phyloP scores from a whole-genome alignment of 2,113 vertebrate species.

The Lampris incognitus region DNA sequence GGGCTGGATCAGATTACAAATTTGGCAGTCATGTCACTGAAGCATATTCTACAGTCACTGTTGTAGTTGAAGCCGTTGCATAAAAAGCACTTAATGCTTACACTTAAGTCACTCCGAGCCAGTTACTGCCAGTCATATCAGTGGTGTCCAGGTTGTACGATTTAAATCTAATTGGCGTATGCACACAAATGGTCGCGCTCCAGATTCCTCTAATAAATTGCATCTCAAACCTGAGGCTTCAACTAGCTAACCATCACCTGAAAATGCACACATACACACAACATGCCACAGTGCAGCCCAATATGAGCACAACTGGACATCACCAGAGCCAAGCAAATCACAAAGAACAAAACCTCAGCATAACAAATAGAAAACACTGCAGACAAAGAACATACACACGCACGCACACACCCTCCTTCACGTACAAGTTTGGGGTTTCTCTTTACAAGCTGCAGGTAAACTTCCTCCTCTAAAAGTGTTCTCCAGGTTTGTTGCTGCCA shows the following conservation, averaged over 20 bases:
- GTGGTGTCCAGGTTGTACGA: too few relatives aligned
- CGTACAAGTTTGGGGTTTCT: slow-evolving; percentile 53
- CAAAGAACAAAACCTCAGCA: slow-evolving; percentile 42
- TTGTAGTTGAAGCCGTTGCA: too few relatives aligned
- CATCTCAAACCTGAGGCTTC: slow-evolving; percentile 40
- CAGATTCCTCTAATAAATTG: slow-evolving; percentile 31
- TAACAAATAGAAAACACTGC: slow-evolving; percentile 35
- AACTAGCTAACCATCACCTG: slow-evolving; percentile 26
- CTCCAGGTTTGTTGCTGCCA: slow-evolving; percentile 51
- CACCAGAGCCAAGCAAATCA: slow-evolving; percentile 49
- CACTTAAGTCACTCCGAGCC: too few relatives aligned
- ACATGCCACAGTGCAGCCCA: slow-evolving; percentile 67
- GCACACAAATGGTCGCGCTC: neutral
- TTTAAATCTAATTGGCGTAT: too few relatives aligned
- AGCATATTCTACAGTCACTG: too few relatives aligned
- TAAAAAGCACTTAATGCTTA: too few relatives aligned
- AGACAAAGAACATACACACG: slow-evolving; percentile 29
- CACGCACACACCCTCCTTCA: slow-evolving; percentile 62
- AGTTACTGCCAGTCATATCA: too few relatives aligned
- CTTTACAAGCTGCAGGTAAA: slow-evolving; percentile 63
- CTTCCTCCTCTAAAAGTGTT: slow-evolving; percentile 65
- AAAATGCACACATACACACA: slow-evolving; percentile 39
- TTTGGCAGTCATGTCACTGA: too few relatives aligned
- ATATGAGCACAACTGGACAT: slow-evolving; percentile 56
- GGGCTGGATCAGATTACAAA: too few relatives aligned